Base-by-base conservation (phyloP, 2,888 invertebrate genomes). In the Nasonia oneida region DNA sequence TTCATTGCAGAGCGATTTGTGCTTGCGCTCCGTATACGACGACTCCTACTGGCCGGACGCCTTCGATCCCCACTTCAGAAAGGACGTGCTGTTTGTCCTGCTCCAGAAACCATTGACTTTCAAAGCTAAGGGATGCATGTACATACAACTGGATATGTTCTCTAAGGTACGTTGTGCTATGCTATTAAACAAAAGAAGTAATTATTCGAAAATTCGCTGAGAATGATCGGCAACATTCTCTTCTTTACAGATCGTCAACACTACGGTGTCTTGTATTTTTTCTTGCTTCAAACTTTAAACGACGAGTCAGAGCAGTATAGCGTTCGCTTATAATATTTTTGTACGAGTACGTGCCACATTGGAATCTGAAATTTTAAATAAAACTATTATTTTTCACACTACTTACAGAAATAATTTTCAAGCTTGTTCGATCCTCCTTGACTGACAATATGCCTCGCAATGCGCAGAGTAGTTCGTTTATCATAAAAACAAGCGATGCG, bases 1-100 rank as follows among this genome's bases (percentile, higher is more conserved):
- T 67, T 23, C 29, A 37, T 57, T 57, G n/a, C 50, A 91, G 91
- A 89, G 90, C 39, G 90, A 89, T 37, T 29, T 78, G 3, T 89
- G 90, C 73, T 86, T 86, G n/a, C 70, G 84, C 18, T 87, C 90
- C 1, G 86, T 89, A 15, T 91, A 90, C 84, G 86, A 90, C 84
- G 85, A 83, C 8, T 86, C 88, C 15, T 64, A 80, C 6, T 91
- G 91, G 90, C 78, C 88, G 8, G 83, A 88, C 14, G 83, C 82
- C 10, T 82, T 81, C 18, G 84, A 89, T 18, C 84, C 73, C 33
- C 70, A 82, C 3, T 76, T 89, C 10, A 87, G 79, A 75, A 84
- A 87, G 6, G 88, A 86, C 2, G 61, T 90, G 18, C 57, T 86
- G 0, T 76, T 90, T 14, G 85, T 89, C 64, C 84, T 90, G 2